phyloP scores from a whole-genome alignment of 2,888 invertebrate species.

The Pediacus dermestoides region DNA sequence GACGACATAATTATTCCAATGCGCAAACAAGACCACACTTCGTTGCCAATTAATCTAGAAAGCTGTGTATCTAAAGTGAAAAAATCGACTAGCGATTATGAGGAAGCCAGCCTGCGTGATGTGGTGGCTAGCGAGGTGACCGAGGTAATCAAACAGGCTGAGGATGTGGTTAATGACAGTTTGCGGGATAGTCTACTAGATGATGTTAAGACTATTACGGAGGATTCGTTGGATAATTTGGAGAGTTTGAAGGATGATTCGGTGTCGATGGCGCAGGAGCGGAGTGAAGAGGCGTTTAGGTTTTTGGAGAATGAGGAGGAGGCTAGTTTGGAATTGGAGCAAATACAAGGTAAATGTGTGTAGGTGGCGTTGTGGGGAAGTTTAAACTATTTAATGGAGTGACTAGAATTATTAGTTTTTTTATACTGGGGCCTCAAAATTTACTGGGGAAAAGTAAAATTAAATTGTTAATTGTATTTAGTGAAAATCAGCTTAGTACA shows the following conservation, averaged over 20 bases:
- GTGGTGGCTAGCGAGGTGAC: slow-evolving; percentile 38
- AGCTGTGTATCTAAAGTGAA: slow-evolving; percentile 21
- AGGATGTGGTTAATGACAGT: slow-evolving; percentile 43
- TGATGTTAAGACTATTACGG: slow-evolving; percentile 43
- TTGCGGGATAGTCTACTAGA: slow-evolving; percentile 40
- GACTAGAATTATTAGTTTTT: too few relatives aligned
- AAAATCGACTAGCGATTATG: slow-evolving; percentile 22
- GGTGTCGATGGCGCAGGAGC: slow-evolving; percentile 40
- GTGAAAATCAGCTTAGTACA: too few relatives aligned
- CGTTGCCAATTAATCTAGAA: slow-evolving; percentile 42
- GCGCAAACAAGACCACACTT: slow-evolving; percentile 47
- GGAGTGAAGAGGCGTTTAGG: slow-evolving; percentile 47
- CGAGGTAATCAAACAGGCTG: slow-evolving; percentile 43
- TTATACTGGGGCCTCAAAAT: too few relatives aligned
- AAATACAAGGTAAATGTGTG: too few relatives aligned
- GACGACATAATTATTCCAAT: slow-evolving; percentile 48
- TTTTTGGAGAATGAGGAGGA: slow-evolving; percentile 47
- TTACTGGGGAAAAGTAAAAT: too few relatives aligned
- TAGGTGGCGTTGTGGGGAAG: too few relatives aligned
- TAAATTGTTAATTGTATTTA: too few relatives aligned
- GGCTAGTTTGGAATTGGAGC: too few relatives aligned
- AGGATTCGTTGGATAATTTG: slow-evolving; percentile 46
- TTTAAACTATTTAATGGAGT: too few relatives aligned
- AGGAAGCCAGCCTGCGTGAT: slow-evolving; percentile 22
- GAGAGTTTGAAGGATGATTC: slow-evolving; percentile 45